Conservation (phyloP, 2,888 invertebrate genomes). For the Endomychus coccineus region DNA sequence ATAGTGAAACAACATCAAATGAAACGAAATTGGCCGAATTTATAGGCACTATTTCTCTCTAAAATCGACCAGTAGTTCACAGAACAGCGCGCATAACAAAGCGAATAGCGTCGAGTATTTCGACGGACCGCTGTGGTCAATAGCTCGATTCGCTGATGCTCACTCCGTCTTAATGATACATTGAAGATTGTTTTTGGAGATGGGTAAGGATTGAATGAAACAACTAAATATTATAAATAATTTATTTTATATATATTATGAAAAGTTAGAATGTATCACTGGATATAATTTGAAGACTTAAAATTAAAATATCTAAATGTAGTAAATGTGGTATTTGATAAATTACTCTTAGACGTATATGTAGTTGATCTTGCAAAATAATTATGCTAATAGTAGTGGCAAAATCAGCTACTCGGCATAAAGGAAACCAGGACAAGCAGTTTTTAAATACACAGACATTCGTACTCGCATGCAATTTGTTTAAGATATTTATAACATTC, state of each 20-base stretch:
- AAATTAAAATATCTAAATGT: constrained; percentile 11
- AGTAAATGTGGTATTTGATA: constrained; percentile 15
- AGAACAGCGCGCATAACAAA: too few species aligned
- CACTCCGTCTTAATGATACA: too few species aligned
- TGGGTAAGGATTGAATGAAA: not conserved
- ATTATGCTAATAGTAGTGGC: constrained; percentile 14
- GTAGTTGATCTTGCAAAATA: constrained; percentile 11
- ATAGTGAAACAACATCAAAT: too few species aligned
- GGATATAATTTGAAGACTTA: constrained; percentile 10
- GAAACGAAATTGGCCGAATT: too few species aligned
- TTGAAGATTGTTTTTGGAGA: not conserved
- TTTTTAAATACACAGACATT: constrained; percentile 34
- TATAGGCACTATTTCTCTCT: too few species aligned
- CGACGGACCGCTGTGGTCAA: too few species aligned
- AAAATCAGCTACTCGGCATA: constrained; percentile 29
- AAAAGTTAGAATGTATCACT: constrained; percentile 14
- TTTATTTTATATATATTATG: constrained; percentile 13
- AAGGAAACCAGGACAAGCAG: constrained; percentile 42
- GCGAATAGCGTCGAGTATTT: too few species aligned
- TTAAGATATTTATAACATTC: constrained; percentile 15
- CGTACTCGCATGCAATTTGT: constrained; percentile 14
- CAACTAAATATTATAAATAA: constrained; percentile 1
- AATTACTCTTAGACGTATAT: constrained; percentile 7
- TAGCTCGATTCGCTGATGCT: too few species aligned
- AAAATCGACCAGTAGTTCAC: too few species aligned